Evolutionary conservation across 2,113 vertebrate genomes (phyloP).

Genomic region (Uropsilus gracilis): DNA sequence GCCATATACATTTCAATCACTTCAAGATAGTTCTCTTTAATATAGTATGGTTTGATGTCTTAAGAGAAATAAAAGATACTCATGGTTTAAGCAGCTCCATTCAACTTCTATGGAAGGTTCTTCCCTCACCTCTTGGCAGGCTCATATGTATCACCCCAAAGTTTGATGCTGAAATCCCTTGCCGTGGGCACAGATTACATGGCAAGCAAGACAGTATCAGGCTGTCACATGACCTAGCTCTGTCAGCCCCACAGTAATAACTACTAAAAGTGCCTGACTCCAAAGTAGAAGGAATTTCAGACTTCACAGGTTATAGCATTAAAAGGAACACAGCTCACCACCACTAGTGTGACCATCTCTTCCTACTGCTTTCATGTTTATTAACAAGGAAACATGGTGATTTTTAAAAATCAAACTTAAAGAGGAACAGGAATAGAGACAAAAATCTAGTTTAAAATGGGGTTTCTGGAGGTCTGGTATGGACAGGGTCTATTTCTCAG

Average conservation of each 20-base stretch:
- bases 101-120: not conserved
- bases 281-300: not conserved
- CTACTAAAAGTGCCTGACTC: not conserved
- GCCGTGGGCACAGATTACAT: not conserved
- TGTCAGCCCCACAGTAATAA: not conserved
- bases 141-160: not conserved
- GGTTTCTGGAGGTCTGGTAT: not conserved
- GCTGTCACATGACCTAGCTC: not conserved
- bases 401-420: constrained; percentile 11
- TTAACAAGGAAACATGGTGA: not conserved
- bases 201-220: not conserved
- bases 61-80: not conserved
- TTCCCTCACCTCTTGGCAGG: not conserved
- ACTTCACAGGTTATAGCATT: not conserved
- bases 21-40: not conserved
- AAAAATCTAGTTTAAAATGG: not conserved
- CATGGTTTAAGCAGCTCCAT: not conserved
- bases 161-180: not conserved
- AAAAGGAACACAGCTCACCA: not conserved
- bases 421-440: not conserved
- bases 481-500: not conserved
- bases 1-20: not conserved
- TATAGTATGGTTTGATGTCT: constrained; percentile 4
- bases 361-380: not conserved
- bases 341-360: not conserved